Conservation (phyloP, 2,888 invertebrate species). For the Drosophila incognita region DNA sequence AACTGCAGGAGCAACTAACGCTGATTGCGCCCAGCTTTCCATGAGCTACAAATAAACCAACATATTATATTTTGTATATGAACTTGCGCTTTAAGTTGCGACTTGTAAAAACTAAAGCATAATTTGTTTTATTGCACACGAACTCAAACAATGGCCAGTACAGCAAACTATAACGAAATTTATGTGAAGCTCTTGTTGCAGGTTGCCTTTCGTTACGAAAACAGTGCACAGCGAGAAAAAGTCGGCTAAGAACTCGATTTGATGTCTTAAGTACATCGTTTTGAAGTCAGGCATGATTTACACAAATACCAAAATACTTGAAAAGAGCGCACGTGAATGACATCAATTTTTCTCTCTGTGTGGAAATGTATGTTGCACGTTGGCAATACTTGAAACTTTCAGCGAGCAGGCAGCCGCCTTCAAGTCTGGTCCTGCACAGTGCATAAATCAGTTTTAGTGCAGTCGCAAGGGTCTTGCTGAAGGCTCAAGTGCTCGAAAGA, state of each 20-base stretch:
- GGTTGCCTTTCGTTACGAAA: conserved; percentile 19
- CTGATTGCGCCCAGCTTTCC: conserved; percentile 31
- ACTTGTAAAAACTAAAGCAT: conserved; percentile 19
- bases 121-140: conserved; percentile 33
- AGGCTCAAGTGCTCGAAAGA: conserved; percentile 51
- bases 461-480: conserved; percentile 70
- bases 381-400: conserved; percentile 73
- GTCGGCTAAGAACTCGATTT: neutral
- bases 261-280: neutral
- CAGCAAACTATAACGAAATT: conserved; percentile 22
- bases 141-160: conserved; percentile 22
- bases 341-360: neutral
- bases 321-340: neutral
- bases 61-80: conserved; percentile 48
- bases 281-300: neutral
- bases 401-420: conserved; percentile 65
- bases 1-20: conserved; percentile 38
- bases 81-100: conserved; percentile 15
- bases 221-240: conserved; percentile 1
- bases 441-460: conserved; percentile 74
- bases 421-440: conserved; percentile 62
- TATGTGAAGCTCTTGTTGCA: conserved; percentile 25
- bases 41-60: conserved; percentile 16
- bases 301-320: neutral
- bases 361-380: conserved; percentile 1